Conservation (phyloP, 2,888 invertebrate genomes). For the Polietes domitor region DNA sequence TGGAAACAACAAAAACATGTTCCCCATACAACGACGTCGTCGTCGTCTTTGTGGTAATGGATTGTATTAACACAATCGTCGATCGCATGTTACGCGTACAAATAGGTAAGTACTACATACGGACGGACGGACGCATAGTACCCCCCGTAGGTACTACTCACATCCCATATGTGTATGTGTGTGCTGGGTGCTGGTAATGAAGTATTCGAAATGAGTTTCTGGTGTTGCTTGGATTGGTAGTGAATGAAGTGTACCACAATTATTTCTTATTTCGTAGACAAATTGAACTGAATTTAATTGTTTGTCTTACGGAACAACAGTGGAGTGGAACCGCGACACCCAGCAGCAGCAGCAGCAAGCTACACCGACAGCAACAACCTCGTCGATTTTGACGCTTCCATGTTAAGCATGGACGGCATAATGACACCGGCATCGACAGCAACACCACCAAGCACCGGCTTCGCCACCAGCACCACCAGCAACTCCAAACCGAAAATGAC, state of each 20-base stretch:
- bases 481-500: constrained; percentile 47
- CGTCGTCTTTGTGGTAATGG: constrained; percentile 2
- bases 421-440: constrained; percentile 10
- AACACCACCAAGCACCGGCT: neutral
- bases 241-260: constrained; percentile 58
- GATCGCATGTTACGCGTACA: constrained; percentile 65
- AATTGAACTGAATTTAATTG: constrained; percentile 67
- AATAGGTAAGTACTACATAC: neutral
- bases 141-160: neutral
- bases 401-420: constrained; percentile 53
- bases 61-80: constrained; percentile 25
- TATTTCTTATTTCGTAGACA: constrained; percentile 60
- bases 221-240: no score
- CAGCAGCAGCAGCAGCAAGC: constrained; percentile 38
- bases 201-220: no score
- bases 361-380: constrained; percentile 9
- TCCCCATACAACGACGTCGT: neutral
- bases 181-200: neutral
- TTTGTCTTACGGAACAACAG: constrained; percentile 50
- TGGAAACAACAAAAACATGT: no score
- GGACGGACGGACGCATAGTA: neutral
- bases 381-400: constrained; percentile 59
- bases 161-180: neutral
- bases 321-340: constrained; percentile 1
- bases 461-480: neutral